Evolutionary conservation across 1,140 invertebrate species (phyloP), one percentile per base, ranked within the genome.

Genomic region (Dendrolimus kikuchii): DNA sequence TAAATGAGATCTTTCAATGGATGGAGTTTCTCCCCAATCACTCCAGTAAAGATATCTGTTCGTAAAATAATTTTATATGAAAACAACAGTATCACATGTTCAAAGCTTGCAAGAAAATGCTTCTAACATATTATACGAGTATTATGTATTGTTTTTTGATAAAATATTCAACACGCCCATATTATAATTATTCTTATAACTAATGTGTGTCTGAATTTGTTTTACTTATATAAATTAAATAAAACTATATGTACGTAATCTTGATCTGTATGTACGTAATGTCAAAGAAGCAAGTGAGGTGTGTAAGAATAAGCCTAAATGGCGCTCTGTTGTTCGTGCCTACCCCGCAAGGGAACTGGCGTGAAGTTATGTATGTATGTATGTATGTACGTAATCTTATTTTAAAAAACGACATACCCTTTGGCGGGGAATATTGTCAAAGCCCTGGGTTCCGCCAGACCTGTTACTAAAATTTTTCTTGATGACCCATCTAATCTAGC

Each of bases 41-140:
- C 94, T 93, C 96, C 97, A 98, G 77, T 95, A 98, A 7, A 98
- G 76, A 57, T 92, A 95, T 4, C 92, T 93, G 62, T 38, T 55
- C 72, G 47, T 47, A 51, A 51, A 37, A 8, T 50, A 40, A 23
- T 50, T n/a, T 40, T 23, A 23, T 23, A 23, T 23, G 23, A 23
- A 23, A n/a, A n/a, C n/a, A n/a, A n/a, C n/a, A n/a, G n/a, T n/a
- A n/a, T n/a, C n/a, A n/a, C n/a, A n/a, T n/a, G n/a, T n/a, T n/a
- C n/a, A n/a, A n/a, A n/a, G n/a, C n/a, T 23, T 23, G 23, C 3
- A 3, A 23, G 23, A 23, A 1, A 23, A 23, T 23, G 23, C 23
- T n/a, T 23, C 23, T 23, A 23, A 23, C 1, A 23, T 37, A 37
- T n/a, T 49, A 40, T 49, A 49, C 7, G 10, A 37, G 46, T 37